Percentiles rank a stretch among this genome's conserved stretches.
These are phyloP conservation scores for Corydoras maculifer DNA, from an alignment of 2,113 vertebrate species.

Conservation along the genomic window DNA sequence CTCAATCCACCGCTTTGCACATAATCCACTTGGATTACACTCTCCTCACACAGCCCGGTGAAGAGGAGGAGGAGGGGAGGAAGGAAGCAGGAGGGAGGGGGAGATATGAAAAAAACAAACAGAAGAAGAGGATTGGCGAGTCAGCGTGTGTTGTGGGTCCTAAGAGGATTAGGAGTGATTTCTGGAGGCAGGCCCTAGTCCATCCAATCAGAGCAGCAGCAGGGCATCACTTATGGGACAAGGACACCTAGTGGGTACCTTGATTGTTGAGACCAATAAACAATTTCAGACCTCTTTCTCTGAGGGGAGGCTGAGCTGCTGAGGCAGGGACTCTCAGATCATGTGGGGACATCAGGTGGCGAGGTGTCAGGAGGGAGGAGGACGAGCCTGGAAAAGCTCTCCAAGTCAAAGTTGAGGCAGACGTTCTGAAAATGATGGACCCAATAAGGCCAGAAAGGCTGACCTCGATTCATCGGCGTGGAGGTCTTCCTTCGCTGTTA, in stretches of 20 bases:
- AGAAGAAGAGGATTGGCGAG: conserved; percentile 59
- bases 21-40: conserved; percentile 74
- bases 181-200: conserved; percentile 62
- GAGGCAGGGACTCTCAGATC: not conserved
- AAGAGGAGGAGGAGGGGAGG: conserved; percentile 23
- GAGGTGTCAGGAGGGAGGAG: not conserved
- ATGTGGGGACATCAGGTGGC: not conserved
- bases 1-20: conserved; percentile 57
- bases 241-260: conserved; percentile 41
- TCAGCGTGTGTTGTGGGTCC: conserved; percentile 61
- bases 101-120: conserved; percentile 33
- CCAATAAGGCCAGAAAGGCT: not conserved
- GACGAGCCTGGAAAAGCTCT: not conserved
- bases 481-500: too few relatives aligned
- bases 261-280: conserved; percentile 5
- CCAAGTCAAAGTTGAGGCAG: too few relatives aligned
- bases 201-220: conserved; percentile 54
- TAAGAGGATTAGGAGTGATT: conserved; percentile 78
- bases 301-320: not conserved
- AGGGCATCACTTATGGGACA: conserved; percentile 33
- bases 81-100: conserved; percentile 30
- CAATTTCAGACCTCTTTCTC: not conserved
- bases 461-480: too few relatives aligned
- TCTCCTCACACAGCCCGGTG: conserved; percentile 47
- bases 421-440: too few relatives aligned